These are phyloP conservation scores for Philopotamus ludificatus DNA, from an alignment of 1,140 invertebrate genomes.

Conservation along the genomic window DNA sequence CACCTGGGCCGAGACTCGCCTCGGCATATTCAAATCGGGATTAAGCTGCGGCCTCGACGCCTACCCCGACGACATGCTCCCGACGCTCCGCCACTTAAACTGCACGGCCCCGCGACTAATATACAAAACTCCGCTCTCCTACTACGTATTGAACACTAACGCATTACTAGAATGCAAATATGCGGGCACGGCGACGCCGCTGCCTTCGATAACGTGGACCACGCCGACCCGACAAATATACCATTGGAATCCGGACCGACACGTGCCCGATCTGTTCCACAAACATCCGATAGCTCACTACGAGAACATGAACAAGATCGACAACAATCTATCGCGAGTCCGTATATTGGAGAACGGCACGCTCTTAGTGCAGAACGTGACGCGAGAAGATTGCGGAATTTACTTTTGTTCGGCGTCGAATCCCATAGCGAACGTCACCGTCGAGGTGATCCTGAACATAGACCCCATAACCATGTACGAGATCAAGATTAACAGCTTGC, in stretches of 20 bases:
- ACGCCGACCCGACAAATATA: constrained; percentile 69
- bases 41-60: constrained; percentile 62
- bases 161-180: constrained; percentile 78
- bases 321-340: constrained; percentile 55
- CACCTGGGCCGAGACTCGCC: constrained; percentile 59
- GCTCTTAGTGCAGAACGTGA: constrained; percentile 57
- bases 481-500: constrained; percentile 79
- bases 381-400: constrained; percentile 77
- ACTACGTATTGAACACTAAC: constrained; percentile 62
- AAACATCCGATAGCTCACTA: constrained; percentile 65
- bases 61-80: constrained; percentile 65
- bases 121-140: constrained; percentile 58
- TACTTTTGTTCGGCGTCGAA: constrained; percentile 87
- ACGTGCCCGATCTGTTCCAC: constrained; percentile 62
- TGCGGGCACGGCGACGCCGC: constrained; percentile 74
- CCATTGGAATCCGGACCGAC: constrained; percentile 72
- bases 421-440: constrained; percentile 73
- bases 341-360: constrained; percentile 58
- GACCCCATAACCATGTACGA: constrained; percentile 78
- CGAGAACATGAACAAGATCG: constrained; percentile 52
- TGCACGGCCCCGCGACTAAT: constrained; percentile 65
- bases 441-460: constrained; percentile 71
- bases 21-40: constrained; percentile 55
- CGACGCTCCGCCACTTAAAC: constrained; percentile 66
- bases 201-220: constrained; percentile 82